Percentiles rank a stretch among this genome's conserved stretches.
Conservation (phyloP, 2,888 invertebrate genomes). For the Athrips mouffetella region DNA sequence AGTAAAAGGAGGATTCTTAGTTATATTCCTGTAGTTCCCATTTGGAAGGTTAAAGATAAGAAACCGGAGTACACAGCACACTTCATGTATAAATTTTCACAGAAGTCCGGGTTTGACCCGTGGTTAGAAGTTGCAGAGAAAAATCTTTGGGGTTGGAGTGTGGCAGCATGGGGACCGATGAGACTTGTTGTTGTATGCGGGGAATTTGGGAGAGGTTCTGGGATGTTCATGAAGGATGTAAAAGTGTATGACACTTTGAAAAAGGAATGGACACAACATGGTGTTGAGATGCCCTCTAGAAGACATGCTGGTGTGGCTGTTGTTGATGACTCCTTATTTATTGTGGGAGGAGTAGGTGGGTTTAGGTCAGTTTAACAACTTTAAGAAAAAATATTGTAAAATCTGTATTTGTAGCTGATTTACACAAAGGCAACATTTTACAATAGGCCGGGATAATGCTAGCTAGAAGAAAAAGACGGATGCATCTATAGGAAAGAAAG, state of each 20-base stretch:
- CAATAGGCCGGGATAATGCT: no score
- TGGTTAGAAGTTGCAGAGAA: conserved; percentile 61
- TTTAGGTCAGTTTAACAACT: conserved; percentile 53
- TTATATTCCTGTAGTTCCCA: conserved; percentile 45
- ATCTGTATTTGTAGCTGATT: not conserved
- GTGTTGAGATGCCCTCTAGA: conserved; percentile 49
- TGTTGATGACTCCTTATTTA: conserved; percentile 47
- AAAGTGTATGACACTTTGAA: conserved; percentile 56
- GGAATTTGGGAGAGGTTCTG: conserved; percentile 59
- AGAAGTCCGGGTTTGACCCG: conserved; percentile 43
- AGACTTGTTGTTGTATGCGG: conserved; percentile 60
- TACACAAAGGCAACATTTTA: no score
- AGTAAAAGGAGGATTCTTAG: conserved; percentile 40
- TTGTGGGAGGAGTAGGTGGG: conserved; percentile 65
- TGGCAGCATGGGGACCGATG: conserved; percentile 53
- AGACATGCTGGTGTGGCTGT: conserved; percentile 57
- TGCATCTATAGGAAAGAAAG: no score
- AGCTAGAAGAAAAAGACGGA: no score
- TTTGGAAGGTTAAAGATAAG: conserved; percentile 41
- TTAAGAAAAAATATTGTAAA: conserved; percentile 2
- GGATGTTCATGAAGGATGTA: conserved; percentile 54
- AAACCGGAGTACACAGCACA: conserved; percentile 42
- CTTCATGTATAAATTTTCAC: conserved; percentile 45
- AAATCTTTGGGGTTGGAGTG: conserved; percentile 65
- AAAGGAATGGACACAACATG: conserved; percentile 55